Evolutionary conservation across 2,797 vertebrate species (phyloP), one percentile per base, ranked within the genome.

Genomic region (Aplochiton taeniatus): DNA sequence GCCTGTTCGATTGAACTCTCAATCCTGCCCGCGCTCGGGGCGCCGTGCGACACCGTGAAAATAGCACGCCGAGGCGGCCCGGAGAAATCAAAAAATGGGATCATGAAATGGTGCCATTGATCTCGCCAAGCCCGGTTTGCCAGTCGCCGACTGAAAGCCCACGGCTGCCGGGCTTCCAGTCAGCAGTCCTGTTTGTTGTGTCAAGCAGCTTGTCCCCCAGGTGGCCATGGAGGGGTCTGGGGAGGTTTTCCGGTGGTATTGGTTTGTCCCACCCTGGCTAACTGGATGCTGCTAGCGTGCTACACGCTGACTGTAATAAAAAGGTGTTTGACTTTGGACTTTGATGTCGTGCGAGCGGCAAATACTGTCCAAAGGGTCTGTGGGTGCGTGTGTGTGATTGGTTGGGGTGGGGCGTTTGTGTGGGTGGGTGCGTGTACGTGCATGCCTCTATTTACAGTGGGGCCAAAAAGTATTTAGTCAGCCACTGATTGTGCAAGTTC

Each of bases 1-100:
- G 63, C 61, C 43, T n/a, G 61, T 76, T 64, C 65, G 58, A 78
- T 72, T 59, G 66, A 58, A 50, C 47, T 17, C 4, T 41, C 73
- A 67, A 49, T 4, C 66, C 68, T 19, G 70, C 73, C 78, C 31
- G 70, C 62, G 67, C 61, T 76, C 51, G 61, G 48, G 68, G 60
- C 43, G 4, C 47, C 72, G 44, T 42, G 6, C 31, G 6, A 58
- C 67, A 51, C 48, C 50, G 8, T 8, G 43, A 65, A 61, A 69
- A 79, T 31, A 31, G 31, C 31, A 31, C 31, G 31, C 31, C 31
- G 6, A 31, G 3, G 31, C 31, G 3, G 6, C 31, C 31, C 6
- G 31, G 31, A 31, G 31, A 31, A 31, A n/a, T n/a, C n/a, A 11
- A 54, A 13, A 14, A 54, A 18, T 19, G 18, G 9, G 19, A 20